Evolutionary conservation across 2,888 invertebrate species (phyloP).

Genomic region (Drosophila birchii): DNA sequence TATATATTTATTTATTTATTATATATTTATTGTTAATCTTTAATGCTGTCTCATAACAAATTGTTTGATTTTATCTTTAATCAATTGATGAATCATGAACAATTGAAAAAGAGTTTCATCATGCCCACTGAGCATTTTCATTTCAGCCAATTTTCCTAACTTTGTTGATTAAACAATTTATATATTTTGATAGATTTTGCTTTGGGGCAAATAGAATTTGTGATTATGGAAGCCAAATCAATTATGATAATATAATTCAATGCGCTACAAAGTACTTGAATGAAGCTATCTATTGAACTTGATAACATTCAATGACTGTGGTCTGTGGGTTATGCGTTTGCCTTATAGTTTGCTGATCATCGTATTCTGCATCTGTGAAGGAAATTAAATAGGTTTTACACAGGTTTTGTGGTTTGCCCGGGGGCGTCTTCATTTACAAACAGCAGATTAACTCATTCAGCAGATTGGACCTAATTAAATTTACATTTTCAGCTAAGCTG

Average conservation of each 20-base stretch:
- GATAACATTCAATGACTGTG: constrained; percentile 4
- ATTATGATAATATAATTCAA: constrained; percentile 15
- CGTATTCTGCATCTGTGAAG: neutral
- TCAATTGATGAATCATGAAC: constrained; percentile 20
- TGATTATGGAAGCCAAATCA: constrained; percentile 12
- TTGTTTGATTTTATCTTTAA: neutral
- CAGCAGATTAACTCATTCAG: neutral
- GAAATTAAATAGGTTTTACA: neutral
- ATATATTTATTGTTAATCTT: neutral
- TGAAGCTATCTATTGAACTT: constrained; percentile 8
- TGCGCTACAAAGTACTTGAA: constrained; percentile 13
- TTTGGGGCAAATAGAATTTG: neutral
- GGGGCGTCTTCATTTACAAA: neutral
- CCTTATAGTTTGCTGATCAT: neutral
- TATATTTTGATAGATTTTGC: constrained; percentile 12
- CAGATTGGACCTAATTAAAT: constrained; percentile 3
- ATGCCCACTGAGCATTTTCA: constrained; percentile 20
- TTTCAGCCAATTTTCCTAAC: constrained; percentile 9
- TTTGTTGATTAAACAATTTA: constrained; percentile 2
- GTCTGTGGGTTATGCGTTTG: neutral
- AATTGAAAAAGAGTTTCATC: constrained; percentile 32
- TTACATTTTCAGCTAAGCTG: neutral
- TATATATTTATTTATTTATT: too few relatives aligned
- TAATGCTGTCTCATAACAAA: neutral
- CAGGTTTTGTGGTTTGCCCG: neutral